Conservation (phyloP, 1,140 invertebrate species). For the Eriocheir sinensis region DNA sequence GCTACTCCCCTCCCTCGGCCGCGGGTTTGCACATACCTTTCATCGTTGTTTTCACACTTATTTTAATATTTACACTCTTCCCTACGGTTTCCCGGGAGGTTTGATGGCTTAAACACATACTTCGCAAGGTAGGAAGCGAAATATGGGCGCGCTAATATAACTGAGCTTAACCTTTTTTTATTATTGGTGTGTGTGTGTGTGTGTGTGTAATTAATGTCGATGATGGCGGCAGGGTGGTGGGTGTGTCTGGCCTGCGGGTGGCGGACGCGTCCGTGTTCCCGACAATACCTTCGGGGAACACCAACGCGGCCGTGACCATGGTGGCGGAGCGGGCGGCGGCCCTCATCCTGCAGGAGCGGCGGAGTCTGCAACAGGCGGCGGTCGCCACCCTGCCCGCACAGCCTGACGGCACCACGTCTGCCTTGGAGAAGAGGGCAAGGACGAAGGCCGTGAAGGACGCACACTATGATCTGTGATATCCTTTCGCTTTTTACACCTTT, state of each 20-base stretch:
- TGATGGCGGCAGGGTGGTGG: constrained; percentile 87
- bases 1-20: too few relatives aligned
- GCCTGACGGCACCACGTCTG: too few relatives aligned
- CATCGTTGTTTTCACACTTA: too few relatives aligned
- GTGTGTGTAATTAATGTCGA: neutral
- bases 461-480: neutral
- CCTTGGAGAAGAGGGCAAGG: neutral
- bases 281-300: constrained; percentile 88
- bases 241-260: constrained; percentile 88
- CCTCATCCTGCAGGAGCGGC: constrained; percentile 84
- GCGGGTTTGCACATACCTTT: too few relatives aligned
- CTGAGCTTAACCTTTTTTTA: too few relatives aligned
- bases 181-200: too few relatives aligned
- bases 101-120: too few relatives aligned
- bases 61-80: too few relatives aligned
- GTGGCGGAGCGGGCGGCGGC: constrained; percentile 94
- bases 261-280: constrained; percentile 92
- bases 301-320: constrained; percentile 92
- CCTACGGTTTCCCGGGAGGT: too few relatives aligned
- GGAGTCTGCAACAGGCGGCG: neutral
- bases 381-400: neutral
- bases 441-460: neutral
- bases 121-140: too few relatives aligned
- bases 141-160: too few relatives aligned
- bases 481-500: neutral